phyloP scores from a whole-genome alignment of 2,888 invertebrate species.

The Micropterix aruncella region DNA sequence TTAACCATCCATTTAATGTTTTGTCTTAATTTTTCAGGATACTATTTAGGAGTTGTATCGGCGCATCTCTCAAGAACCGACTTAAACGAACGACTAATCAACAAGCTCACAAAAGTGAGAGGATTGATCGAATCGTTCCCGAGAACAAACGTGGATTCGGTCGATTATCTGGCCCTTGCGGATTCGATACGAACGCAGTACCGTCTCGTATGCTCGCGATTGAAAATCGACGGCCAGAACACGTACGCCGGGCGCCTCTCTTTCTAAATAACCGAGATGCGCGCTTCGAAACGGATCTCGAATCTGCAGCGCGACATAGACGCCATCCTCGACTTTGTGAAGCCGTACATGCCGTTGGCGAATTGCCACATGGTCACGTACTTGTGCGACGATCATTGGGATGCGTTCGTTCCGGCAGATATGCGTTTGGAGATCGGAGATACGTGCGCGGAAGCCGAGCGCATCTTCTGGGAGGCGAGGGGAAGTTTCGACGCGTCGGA shows the following conservation, averaged over 20 bases:
- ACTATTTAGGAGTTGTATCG: conserved; percentile 48
- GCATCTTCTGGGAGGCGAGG: neutral
- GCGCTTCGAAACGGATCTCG: neutral
- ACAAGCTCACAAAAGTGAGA: conserved; percentile 40
- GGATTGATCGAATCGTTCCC: conserved; percentile 51
- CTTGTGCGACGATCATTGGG: neutral
- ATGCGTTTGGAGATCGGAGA: neutral
- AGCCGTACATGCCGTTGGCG: conserved; percentile 43
- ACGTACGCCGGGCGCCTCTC: conserved; percentile 43
- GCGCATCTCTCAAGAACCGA: conserved; percentile 25
- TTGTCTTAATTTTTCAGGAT: conserved; percentile 37
- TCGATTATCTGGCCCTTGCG: conserved; percentile 47
- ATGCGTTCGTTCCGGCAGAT: neutral
- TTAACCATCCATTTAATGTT: neutral
- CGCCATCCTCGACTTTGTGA: conserved; percentile 37
- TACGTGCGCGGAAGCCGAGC: neutral
- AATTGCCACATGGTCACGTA: conserved; percentile 60
- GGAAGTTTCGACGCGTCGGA: neutral
- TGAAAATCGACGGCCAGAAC: conserved; percentile 43
- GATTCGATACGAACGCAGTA: conserved; percentile 53
- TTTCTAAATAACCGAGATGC: conserved; percentile 39
- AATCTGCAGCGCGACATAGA: conserved; percentile 24
- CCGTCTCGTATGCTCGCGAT: conserved; percentile 51
- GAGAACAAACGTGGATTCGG: conserved; percentile 42
- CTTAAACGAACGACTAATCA: conserved; percentile 37